Percentiles rank a stretch among this genome's conserved stretches.
Evolutionary conservation across 2,797 vertebrate species (phyloP).

Genomic region (Potorous gilbertii): DNA sequence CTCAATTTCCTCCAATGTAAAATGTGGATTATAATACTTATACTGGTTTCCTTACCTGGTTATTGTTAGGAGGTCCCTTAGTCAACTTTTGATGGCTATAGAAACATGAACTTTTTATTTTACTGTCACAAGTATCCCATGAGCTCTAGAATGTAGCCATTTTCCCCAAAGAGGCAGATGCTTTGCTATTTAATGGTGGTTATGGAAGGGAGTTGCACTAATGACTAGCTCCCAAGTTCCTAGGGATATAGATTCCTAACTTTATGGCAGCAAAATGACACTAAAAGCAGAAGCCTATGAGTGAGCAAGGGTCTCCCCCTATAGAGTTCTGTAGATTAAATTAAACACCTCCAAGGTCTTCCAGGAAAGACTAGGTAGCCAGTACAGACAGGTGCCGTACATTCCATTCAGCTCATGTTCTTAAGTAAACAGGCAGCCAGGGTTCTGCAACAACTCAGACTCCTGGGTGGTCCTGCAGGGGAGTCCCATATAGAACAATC

Average conservation of each 20-base stretch:
- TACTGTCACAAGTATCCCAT: not conserved
- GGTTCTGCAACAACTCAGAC: constrained; percentile 39
- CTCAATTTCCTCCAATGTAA: not conserved
- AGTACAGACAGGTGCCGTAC: constrained; percentile 72
- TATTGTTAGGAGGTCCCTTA: not conserved
- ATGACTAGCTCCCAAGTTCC: constrained; percentile 33
- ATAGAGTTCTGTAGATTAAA: constrained; percentile 74
- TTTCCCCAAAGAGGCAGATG: not conserved
- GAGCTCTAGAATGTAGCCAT: not conserved
- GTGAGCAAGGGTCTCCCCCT: constrained; percentile 55
- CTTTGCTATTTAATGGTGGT: not conserved
- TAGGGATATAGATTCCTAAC: constrained; percentile 22
- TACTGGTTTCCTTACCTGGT: not conserved
- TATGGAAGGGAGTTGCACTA: not conserved
- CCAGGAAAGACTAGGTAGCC: constrained; percentile 61
- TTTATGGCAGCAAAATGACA: constrained; percentile 65
- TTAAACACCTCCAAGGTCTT: constrained; percentile 77
- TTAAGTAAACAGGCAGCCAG: constrained; percentile 76
- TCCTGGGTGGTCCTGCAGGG: constrained; percentile 72
- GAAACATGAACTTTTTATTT: not conserved
- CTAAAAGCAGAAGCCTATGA: constrained; percentile 58
- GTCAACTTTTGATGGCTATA: not conserved
- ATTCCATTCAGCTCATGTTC: constrained; percentile 72
- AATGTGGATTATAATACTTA: not conserved
- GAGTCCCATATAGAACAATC: constrained; percentile 9